These are phyloP conservation scores for Cirrhinus molitorella DNA, from an alignment of 2,797 vertebrate genomes.

Conservation along the genomic window DNA sequence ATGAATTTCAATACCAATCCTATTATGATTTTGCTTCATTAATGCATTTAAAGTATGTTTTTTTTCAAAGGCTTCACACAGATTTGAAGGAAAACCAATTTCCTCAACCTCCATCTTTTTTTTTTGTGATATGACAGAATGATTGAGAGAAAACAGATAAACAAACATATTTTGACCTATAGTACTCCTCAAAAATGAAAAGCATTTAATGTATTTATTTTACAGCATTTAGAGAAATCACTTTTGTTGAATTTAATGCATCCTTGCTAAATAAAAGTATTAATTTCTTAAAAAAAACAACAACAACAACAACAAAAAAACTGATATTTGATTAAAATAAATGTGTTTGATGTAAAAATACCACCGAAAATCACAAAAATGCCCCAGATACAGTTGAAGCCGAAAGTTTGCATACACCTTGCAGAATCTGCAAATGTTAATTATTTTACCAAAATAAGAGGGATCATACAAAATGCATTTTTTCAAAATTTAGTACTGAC, in stretches of 20 bases:
- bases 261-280: background rate
- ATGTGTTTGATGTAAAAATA: background rate
- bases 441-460: no score
- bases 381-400: background rate
- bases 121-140: background rate
- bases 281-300: background rate
- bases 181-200: slow-evolving; percentile 2
- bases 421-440: no score
- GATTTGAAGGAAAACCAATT: background rate
- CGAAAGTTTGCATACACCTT: no score
- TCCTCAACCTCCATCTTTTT: background rate
- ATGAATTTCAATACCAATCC: slow-evolving; percentile 27
- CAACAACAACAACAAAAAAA: no score
- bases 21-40: slow-evolving; percentile 22
- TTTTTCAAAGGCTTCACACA: background rate
- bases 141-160: background rate
- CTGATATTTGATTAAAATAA: background rate
- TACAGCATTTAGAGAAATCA: background rate
- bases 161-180: background rate
- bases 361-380: background rate
- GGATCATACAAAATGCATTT: no score
- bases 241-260: no score
- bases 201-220: no score
- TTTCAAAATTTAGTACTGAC: no score
- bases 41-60: background rate